Conservation (phyloP, 2,888 invertebrate species). For the Dynastes grantii region DNA sequence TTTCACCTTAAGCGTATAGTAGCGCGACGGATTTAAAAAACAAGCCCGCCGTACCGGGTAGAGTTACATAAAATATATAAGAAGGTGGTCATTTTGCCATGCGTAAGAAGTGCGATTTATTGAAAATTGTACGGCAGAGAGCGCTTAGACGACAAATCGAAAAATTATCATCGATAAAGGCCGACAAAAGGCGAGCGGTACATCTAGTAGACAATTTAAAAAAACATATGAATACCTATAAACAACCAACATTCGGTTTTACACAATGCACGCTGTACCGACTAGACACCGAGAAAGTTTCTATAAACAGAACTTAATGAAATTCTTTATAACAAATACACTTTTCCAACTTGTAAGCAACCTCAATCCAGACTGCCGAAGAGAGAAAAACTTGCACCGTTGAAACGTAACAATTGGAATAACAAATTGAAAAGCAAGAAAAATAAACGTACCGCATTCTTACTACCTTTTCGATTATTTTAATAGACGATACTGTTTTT, state of each 20-base stretch:
- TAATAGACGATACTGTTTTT: neutral
- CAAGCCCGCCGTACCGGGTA: slow-evolving; percentile 44
- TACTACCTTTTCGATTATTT: slow-evolving; percentile 22
- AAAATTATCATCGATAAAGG: slow-evolving; percentile 60
- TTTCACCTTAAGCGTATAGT: slow-evolving; percentile 50
- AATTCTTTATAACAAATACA: slow-evolving; percentile 48
- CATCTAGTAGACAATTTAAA: slow-evolving; percentile 55
- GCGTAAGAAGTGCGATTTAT: slow-evolving; percentile 58
- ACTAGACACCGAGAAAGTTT: slow-evolving; percentile 12
- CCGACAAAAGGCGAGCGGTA: slow-evolving; percentile 62
- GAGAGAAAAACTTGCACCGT: slow-evolving; percentile 31
- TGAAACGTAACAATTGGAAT: slow-evolving; percentile 41
- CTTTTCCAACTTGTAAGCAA: slow-evolving; percentile 49
- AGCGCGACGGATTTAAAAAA: slow-evolving; percentile 29
- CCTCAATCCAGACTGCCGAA: slow-evolving; percentile 20
- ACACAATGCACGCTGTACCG: slow-evolving; percentile 11
- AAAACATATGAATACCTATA: slow-evolving; percentile 53
- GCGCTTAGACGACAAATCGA: slow-evolving; percentile 62
- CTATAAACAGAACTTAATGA: slow-evolving; percentile 49
- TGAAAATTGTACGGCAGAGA: slow-evolving; percentile 58
- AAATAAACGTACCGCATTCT: slow-evolving; percentile 29
- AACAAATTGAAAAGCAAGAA: slow-evolving; percentile 43
- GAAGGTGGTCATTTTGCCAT: slow-evolving; percentile 42
- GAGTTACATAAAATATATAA: slow-evolving; percentile 52
- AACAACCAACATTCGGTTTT: slow-evolving; percentile 45